phyloP scores from a whole-genome alignment of 2,113 vertebrate genomes.

The Syngnathus scovelli region DNA sequence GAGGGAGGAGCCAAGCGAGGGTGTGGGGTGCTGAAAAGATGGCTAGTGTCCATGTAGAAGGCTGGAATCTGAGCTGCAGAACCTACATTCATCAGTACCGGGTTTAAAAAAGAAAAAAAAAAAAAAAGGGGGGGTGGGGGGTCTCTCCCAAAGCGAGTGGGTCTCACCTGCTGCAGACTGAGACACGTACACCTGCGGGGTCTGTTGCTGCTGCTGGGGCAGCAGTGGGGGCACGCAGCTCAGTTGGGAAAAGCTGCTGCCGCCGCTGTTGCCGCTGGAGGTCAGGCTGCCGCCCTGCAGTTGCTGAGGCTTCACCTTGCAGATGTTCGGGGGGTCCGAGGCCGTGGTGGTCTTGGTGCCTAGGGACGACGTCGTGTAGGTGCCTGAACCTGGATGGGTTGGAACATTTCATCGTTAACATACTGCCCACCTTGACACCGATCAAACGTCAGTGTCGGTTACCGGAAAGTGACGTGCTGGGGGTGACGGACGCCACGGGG shows the following conservation, averaged over 20 bases:
- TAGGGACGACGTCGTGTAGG: constrained; percentile 92
- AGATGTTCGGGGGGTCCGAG: constrained; percentile 96
- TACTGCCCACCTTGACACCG: no score
- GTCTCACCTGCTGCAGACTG: constrained; percentile 94
- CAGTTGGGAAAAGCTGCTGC: constrained; percentile 88
- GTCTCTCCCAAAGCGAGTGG: no score
- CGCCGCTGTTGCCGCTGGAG: constrained; percentile 66
- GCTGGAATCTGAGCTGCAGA: constrained; percentile 90
- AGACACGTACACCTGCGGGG: constrained; percentile 94
- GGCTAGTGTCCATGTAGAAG: constrained; percentile 99
- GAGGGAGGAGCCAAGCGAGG: constrained; percentile 88
- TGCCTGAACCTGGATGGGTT: constrained; percentile 78
- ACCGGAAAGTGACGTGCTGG: constrained; percentile 93
- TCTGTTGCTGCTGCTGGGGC: constrained; percentile 87
- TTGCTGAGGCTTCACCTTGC: constrained; percentile 97
- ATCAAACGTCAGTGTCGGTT: constrained; percentile 11
- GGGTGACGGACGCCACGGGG: constrained; percentile 94
- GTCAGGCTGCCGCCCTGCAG: constrained; percentile 82
- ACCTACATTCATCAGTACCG: constrained; percentile 37
- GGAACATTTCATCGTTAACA: no score
- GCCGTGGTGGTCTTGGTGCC: constrained; percentile 93
- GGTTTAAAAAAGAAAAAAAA: not conserved
- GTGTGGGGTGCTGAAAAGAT: constrained; percentile 89
- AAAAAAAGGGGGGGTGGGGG: not conserved
- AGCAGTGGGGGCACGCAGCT: constrained; percentile 91